Conservation (phyloP, 2,113 vertebrate species). For the Typhlomys cinereus region DNA sequence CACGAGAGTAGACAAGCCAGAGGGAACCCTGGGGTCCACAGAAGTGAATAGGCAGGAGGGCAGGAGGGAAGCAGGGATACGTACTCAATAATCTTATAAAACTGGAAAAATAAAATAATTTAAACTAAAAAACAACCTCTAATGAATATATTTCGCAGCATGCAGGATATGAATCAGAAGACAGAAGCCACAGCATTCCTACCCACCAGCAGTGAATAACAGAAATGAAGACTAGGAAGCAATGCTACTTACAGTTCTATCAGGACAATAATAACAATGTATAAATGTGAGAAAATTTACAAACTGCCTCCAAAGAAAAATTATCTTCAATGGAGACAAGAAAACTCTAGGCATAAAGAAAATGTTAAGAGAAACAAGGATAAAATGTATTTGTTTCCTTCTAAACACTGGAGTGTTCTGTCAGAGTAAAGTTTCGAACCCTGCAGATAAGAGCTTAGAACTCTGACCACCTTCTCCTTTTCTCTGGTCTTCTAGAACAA, state of each 20-base stretch:
- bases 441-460: background rate
- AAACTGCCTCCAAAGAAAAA: background rate
- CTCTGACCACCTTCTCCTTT: background rate
- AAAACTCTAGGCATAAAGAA: constrained; percentile 5
- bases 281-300: background rate
- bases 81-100: too few relatives aligned
- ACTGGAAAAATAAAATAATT: too few relatives aligned
- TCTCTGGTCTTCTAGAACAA: background rate
- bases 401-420: background rate
- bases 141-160: background rate
- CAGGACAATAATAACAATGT: background rate
- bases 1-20: too few relatives aligned
- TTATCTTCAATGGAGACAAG: background rate
- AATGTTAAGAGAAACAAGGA: background rate
- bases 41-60: too few relatives aligned
- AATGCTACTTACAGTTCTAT: background rate
- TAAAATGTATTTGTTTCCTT: background rate
- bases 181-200: background rate
- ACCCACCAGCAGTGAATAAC: background rate
- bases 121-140: background rate
- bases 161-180: background rate
- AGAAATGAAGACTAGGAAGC: background rate
- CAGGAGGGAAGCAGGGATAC: too few relatives aligned
- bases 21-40: too few relatives aligned
- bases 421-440: constrained; percentile 17